These are phyloP conservation scores for Tetrao urogallus DNA, from an alignment of 2,113 vertebrate genomes.

Conservation along the genomic window DNA sequence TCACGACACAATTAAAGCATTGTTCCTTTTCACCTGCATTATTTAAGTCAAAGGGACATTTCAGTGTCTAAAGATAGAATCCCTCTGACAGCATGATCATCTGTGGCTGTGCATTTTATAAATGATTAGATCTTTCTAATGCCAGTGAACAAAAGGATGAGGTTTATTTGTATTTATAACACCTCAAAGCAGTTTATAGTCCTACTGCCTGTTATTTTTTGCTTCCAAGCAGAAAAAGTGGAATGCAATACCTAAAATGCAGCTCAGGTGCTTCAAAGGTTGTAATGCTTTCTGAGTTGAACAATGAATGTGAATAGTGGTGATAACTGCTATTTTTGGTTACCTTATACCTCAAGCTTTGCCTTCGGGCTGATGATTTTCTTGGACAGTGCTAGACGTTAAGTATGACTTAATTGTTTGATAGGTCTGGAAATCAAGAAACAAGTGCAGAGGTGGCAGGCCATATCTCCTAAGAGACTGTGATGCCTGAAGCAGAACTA, in stretches of 20 bases:
- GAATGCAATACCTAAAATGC: slow-evolving; percentile 31
- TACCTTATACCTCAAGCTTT: slow-evolving; percentile 12
- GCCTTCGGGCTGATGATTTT: not conserved
- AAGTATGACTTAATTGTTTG: slow-evolving; percentile 1
- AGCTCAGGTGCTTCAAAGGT: slow-evolving; percentile 30
- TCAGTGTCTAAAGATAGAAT: slow-evolving; percentile 43
- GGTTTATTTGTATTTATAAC: slow-evolving; percentile 59
- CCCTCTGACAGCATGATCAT: slow-evolving; percentile 22
- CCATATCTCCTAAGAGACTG: not conserved
- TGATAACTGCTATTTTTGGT: slow-evolving; percentile 9
- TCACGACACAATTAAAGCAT: not conserved
- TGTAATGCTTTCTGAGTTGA: slow-evolving; percentile 46
- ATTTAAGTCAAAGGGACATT: not conserved
- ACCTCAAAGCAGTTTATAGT: slow-evolving; percentile 60
- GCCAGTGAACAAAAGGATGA: slow-evolving; percentile 51
- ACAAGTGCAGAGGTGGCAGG: not conserved
- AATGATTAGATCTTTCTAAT: slow-evolving; percentile 52
- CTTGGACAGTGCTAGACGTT: not conserved
- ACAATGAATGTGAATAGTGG: slow-evolving; percentile 10
- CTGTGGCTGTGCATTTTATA: not conserved
- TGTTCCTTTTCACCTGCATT: not conserved
- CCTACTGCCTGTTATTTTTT: slow-evolving; percentile 56
- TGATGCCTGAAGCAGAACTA: not conserved
- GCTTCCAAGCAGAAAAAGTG: slow-evolving; percentile 38
- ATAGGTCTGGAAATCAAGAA: slow-evolving; percentile 12